phyloP scores from a whole-genome alignment of 2,113 vertebrate genomes.

The Pseudopipra pipra region DNA sequence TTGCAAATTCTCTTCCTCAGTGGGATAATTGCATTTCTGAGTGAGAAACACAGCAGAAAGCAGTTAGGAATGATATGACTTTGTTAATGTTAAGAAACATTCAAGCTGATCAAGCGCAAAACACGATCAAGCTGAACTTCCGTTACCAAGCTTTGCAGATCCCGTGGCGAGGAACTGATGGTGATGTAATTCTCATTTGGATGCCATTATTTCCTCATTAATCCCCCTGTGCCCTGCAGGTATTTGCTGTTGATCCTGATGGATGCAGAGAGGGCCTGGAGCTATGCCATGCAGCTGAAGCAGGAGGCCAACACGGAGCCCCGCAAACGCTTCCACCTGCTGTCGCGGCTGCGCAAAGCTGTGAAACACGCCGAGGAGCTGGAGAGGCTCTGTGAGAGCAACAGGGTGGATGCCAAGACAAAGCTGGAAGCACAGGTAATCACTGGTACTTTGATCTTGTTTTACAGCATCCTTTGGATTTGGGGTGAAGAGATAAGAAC shows the following conservation, averaged over 20 bases:
- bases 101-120: neutral
- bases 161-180: neutral
- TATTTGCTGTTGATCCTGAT: constrained; percentile 93
- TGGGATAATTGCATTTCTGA: neutral
- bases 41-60: neutral
- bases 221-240: constrained; percentile 51
- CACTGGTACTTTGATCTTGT: neutral
- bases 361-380: constrained; percentile 92
- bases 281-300: constrained; percentile 98
- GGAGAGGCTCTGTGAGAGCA: constrained; percentile 93
- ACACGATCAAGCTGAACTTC: neutral
- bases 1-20: neutral
- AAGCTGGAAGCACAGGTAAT: constrained; percentile 95
- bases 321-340: constrained; percentile 92
- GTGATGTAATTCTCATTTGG: neutral
- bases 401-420: constrained; percentile 92
- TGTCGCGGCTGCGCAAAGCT: constrained; percentile 91
- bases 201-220: neutral
- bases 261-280: constrained; percentile 97
- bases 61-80: neutral
- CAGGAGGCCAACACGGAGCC: constrained; percentile 97
- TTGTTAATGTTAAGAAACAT: neutral
- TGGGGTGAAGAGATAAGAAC: neutral
- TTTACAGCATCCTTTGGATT: neutral
- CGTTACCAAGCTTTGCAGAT: neutral